Percentiles rank a stretch among this genome's conserved stretches.
phyloP scores from a whole-genome alignment of 2,113 vertebrate species.

The Ivindomyrus marchei region DNA sequence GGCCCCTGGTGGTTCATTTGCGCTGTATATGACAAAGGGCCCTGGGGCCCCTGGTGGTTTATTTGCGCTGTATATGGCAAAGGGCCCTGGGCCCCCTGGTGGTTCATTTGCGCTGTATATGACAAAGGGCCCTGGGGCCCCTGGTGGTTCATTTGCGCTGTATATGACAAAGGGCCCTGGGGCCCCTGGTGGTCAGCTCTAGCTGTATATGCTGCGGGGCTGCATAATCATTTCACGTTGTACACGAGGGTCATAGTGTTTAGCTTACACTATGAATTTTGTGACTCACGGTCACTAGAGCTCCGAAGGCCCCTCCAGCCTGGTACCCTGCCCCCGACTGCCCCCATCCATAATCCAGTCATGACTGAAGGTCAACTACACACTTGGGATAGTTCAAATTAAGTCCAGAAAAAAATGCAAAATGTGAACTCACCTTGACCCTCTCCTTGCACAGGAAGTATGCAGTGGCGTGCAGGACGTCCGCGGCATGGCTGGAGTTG shows the following conservation, averaged over 20 bases:
- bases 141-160: no score
- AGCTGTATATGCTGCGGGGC: neutral
- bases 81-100: no score
- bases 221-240: neutral
- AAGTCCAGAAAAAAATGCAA: neutral
- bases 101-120: no score
- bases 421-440: conserved; percentile 72
- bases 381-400: neutral
- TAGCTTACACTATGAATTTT: neutral
- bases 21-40: no score
- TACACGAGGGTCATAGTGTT: neutral
- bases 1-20: neutral
- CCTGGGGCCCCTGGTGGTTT: no score
- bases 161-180: no score
- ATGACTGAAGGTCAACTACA: neutral
- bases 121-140: no score
- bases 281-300: neutral
- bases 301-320: neutral
- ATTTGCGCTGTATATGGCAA: no score
- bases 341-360: neutral
- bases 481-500: conserved; percentile 88
- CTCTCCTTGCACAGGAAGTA: conserved; percentile 90
- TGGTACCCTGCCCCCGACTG: neutral
- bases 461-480: conserved; percentile 90
- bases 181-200: no score